A percentile compares a stretch with the other conserved stretches of the same genome.
phyloP scores from a whole-genome alignment of 1,140 invertebrate species.

The Brachionus sp. region DNA sequence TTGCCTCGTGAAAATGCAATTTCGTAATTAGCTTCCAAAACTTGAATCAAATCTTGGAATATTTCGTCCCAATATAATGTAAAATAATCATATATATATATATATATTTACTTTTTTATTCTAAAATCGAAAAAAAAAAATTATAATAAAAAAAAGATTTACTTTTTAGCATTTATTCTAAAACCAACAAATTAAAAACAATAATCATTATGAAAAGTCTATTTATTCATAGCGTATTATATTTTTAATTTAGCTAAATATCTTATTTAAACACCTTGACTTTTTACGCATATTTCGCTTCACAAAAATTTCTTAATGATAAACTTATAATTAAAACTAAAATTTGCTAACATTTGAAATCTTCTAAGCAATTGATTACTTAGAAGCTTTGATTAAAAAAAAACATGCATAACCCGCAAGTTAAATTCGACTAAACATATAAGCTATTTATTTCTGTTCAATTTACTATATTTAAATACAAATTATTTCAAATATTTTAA shows the following conservation, averaged over 20 bases:
- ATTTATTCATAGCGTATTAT: not conserved
- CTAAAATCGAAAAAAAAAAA: not conserved
- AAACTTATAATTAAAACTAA: not conserved
- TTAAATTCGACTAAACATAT: too few relatives aligned
- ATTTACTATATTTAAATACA: not conserved
- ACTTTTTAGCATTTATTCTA: not conserved
- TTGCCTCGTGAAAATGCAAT: not conserved
- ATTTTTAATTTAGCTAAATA: not conserved
- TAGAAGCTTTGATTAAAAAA: not conserved
- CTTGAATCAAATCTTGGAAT: not conserved
- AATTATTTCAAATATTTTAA: not conserved
- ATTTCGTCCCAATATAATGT: not conserved
- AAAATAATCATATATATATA: too few relatives aligned
- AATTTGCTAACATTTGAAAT: not conserved
- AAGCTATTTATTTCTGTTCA: too few relatives aligned
- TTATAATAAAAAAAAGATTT: not conserved
- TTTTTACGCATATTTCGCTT: not conserved
- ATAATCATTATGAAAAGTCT: not conserved
- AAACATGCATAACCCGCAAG: not conserved
- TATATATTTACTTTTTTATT: too few relatives aligned
- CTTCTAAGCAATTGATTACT: not conserved
- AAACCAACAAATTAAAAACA: not conserved
- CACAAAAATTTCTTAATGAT: not conserved
- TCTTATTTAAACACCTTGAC: not conserved
- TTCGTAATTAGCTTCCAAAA: not conserved